Base-by-base conservation (phyloP, 2,797 vertebrate species). In the Gallinago stenura region DNA sequence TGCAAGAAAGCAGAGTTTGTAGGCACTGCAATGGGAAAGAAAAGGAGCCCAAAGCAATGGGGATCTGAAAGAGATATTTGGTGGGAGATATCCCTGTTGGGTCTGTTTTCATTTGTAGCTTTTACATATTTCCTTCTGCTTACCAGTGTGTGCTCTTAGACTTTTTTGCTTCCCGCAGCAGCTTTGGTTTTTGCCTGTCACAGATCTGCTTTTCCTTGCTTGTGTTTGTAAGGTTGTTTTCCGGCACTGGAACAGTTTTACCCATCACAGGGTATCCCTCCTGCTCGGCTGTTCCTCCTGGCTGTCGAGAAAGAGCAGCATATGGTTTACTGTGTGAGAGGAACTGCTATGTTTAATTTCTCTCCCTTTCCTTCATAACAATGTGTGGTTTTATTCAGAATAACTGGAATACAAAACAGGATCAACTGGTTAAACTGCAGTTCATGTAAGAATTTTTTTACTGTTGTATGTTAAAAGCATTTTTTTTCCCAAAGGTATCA, bases 21-120 rank as follows among this genome's bases (percentile, higher is more conserved):
- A 81, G 98, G 96, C 94, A 95, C 97, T 94, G 94, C 97, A 98
- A 97, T 96, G 97, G 96, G 89, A 75, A 98, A 97, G 96, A 98
- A 98, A 98, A 66, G 95, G 87, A 97, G 95, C 85, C 97, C 97
- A 45, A 46, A 88, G 51, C 62, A 51, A 69, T 6, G 8, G 79
- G 13, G 21, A 17, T 41, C 95, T 96, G 97, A 70, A 68, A 50
- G 76, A 41, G 7, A 15, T 33, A 46, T 43, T 48, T 62, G 28
- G 6, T 66, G 33, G 37, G 56, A 81, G 8, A 41, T 25, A 62
- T 26, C 33, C 15, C 65, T 54, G 19, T 48, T 53, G 39, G 10
- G 31, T 50, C 24, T 82, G 12, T 50, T 66, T 78, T 54, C 64
- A 54, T 51, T 10, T 10, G 7, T 70, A 66, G 66, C 80, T 75